Conservation (phyloP, 2,888 invertebrate species). For the Lymantria monacha region DNA sequence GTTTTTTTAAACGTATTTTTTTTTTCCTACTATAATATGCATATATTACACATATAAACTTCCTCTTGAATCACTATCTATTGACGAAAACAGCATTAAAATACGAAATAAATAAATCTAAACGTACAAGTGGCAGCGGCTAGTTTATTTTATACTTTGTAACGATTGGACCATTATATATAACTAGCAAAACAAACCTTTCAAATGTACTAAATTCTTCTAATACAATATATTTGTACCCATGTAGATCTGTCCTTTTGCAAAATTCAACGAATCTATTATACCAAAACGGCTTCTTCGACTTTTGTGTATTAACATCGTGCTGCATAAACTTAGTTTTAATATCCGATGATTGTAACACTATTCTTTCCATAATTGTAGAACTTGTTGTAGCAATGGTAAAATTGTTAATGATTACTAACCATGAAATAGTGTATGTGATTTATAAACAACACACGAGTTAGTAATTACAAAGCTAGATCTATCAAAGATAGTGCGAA, state of each 20-base stretch:
- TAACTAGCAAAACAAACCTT: conserved; percentile 64
- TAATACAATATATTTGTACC: conserved; percentile 86
- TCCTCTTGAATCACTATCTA: too few species aligned
- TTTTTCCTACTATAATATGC: too few species aligned
- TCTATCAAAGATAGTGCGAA: conserved; percentile 41
- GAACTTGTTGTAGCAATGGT: neutral
- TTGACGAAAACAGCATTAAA: too few species aligned
- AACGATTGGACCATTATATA: neutral
- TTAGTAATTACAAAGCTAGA: conserved; percentile 52
- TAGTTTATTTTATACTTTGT: too few species aligned
- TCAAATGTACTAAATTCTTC: conserved; percentile 79
- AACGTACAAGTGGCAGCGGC: too few species aligned
- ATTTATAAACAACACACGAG: conserved; percentile 41
- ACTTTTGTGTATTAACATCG: conserved; percentile 21
- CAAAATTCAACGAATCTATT: conserved; percentile 82
- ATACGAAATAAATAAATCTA: too few species aligned
- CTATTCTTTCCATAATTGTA: conserved; percentile 14
- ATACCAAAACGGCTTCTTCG: conserved; percentile 34
- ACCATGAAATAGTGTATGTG: conserved; percentile 29
- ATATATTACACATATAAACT: too few species aligned
- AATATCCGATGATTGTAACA: too few species aligned
- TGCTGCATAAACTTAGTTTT: neutral
- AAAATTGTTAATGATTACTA: neutral
- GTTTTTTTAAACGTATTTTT: too few species aligned
- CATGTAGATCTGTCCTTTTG: conserved; percentile 86